Evolutionary conservation across 1,140 invertebrate species (phyloP), one percentile per base, ranked within the genome.

Genomic region (Drosophila nannoptera): DNA sequence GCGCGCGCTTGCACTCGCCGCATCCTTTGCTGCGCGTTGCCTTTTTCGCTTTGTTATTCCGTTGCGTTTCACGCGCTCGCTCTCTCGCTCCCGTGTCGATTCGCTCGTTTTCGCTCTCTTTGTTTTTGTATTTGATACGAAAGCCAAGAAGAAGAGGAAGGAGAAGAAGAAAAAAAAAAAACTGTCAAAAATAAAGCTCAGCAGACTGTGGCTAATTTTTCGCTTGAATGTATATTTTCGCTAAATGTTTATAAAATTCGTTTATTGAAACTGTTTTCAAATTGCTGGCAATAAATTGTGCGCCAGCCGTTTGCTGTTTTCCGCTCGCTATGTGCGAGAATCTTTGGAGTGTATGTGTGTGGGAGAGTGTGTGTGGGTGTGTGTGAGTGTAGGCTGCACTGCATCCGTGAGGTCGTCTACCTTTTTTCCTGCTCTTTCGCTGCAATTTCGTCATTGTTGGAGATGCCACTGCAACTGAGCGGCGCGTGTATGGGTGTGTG

Each of bases 371-470:
- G 12, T 38, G 29, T 52, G 8, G 40, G 12, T 32, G 9, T 60
- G 8, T 55, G n/a, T 62, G 22, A 49, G n/a, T 38, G 38, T 8
- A 40, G 36, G 40, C 45, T 11, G 22, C 42, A 45, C 56, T 55
- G 73, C 69, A 73, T 69, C 64, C 64, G 58, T 60, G 69, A 77
- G 81, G 81, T 84, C 81, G 81, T 86, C 63, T 32, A 86, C 81
- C 81, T 84, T 77, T 76, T 77, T 75, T 49, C 48, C 40, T 63
- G 46, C 67, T 66, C 48, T 68, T 74, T 68, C 35, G 33, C 54
- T 69, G 56, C 53, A 52, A 46, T 73, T 60, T 71, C 59, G 64
- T 69, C 69, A 72, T 68, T 72, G 69, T 72, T 72, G 12, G 54
- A 73, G 66, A 69, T 71, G 49, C 33, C 40, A 31, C 12, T 16